Evolutionary conservation across 2,888 invertebrate genomes (phyloP), one percentile per base, ranked within the genome.

Genomic region (Autographa gamma): DNA sequence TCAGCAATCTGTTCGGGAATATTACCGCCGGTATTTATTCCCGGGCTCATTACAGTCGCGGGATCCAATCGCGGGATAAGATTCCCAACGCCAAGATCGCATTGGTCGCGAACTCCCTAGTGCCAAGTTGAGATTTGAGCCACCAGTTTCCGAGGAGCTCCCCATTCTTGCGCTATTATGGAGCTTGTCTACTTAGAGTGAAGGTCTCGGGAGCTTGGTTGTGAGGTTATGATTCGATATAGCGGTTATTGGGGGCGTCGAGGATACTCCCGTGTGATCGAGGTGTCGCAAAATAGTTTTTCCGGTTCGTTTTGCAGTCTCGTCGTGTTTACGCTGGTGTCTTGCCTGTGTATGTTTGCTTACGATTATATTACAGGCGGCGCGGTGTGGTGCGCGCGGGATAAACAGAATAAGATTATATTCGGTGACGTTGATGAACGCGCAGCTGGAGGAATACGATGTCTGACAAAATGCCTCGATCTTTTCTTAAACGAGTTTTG

Each of bases 211-310:
- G 63, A 31, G 54, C 69, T 72, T 81, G 84, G 87, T 67, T 61
- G 54, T 67, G 69, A 71, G 79, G 72, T 89, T 90, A 91, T 91
- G 90, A 91, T 90, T 90, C 87, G 90, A 92, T 93, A 92, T 92
- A 88, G 91, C 86, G 88, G 89, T 92, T 92, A 93, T 93, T 91
- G 92, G 87, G 88, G 87, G 86, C 88, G 89, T 85, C 81, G 80
- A 76, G 86, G 86, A 84, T 86, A 85, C 83, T 84, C 87, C 82
- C 86, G 79, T 76, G 84, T 85, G 87, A 88, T 88, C 87, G 91
- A 91, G 90, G 92, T 91, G 92, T 88, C 90, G 87, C 90, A 87
- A 91, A 91, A 91, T 92, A 92, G 92, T 92, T 92, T 91, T 89
- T 88, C 87, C 86, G 88, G 86, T 88, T 90, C 89, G 89, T 89